Conservation (phyloP, 2,797 vertebrate species). For the Tragopan temminckii region DNA sequence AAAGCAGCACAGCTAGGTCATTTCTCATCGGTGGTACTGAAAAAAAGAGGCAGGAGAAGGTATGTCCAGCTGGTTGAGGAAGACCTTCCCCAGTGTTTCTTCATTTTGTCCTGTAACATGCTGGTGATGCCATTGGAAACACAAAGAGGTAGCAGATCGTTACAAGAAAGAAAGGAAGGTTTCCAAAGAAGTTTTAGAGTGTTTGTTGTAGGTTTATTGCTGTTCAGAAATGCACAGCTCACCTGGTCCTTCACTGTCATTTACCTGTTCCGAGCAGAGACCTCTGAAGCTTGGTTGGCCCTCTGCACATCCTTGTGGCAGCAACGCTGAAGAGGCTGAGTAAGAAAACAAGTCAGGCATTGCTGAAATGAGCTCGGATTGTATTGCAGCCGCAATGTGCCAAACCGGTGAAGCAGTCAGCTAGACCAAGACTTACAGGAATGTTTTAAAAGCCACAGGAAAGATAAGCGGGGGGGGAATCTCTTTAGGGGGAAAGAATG, state of each 20-base stretch:
- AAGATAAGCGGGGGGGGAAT: background rate
- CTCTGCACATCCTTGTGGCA: background rate
- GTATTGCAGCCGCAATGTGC: fast-evolving
- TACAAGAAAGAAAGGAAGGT: background rate
- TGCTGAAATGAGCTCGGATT: background rate
- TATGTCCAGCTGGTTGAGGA: background rate
- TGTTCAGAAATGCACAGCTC: background rate
- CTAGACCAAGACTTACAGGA: background rate
- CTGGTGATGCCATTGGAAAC: background rate
- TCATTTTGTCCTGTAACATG: fast-evolving
- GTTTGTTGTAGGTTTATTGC: background rate
- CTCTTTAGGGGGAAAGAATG: background rate
- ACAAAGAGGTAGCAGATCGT: background rate
- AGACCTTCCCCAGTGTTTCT: background rate
- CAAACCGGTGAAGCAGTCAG: fast-evolving
- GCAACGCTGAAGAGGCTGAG: background rate
- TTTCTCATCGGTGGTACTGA: background rate
- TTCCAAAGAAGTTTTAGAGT: background rate
- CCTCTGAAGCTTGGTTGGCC: background rate
- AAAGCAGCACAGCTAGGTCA: too few species aligned
- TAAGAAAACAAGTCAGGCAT: background rate
- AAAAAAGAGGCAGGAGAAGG: background rate
- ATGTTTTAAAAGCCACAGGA: background rate
- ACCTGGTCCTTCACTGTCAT: fast-evolving
- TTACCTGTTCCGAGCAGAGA: background rate